Evolutionary conservation across 2,888 invertebrate species (phyloP), one percentile per base, ranked within the genome.

Genomic region (Agonopterix alstromeriana): DNA sequence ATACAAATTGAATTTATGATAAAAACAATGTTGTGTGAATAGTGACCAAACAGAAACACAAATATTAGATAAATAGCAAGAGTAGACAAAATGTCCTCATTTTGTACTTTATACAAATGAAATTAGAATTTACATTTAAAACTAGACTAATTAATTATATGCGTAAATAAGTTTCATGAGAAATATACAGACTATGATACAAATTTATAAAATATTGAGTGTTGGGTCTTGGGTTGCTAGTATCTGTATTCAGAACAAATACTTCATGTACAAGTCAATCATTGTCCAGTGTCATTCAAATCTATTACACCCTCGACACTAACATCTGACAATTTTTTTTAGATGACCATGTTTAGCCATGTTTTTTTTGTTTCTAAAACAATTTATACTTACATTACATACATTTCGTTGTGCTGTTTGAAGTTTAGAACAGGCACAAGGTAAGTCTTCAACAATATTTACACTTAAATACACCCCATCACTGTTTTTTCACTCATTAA

Each of bases 401-500:
- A 53, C 49, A 53, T 51, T 63, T 65, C 59, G 65, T 63, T 62
- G 63, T 58, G 61, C 62, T 54, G 48, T 53, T 48, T 48, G 35
- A 43, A 56, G 55, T 56, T 50, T 54, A 49, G 52, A 27, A 47
- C 49, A 60, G 60, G 57, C 62, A 59, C 59, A 53, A 45, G 10
- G 35, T 49, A 48, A 43, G 47, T 42, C 11, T 42, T 12, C 12
- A 46, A 43, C 36, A 46, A 50, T 51, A 55, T 48, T 46, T 51
- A 51, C 51, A 51, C 51, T 45, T 14, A n/a, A 47, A 36, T 42
- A 41, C 38, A 3, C 7, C 44, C 51, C 43, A 36, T 53, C 55
- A 55, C 50, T 52, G 42, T 52, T 53, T 47, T 7, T n/a, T 10
- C 46, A 17, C 11, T 46, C 7, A 46, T 8, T 36, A 36, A 45